Percentiles rank a stretch among this genome's conserved stretches.
Conservation (phyloP, 2,797 vertebrate genomes). For the Neopelma chrysocephalum region DNA sequence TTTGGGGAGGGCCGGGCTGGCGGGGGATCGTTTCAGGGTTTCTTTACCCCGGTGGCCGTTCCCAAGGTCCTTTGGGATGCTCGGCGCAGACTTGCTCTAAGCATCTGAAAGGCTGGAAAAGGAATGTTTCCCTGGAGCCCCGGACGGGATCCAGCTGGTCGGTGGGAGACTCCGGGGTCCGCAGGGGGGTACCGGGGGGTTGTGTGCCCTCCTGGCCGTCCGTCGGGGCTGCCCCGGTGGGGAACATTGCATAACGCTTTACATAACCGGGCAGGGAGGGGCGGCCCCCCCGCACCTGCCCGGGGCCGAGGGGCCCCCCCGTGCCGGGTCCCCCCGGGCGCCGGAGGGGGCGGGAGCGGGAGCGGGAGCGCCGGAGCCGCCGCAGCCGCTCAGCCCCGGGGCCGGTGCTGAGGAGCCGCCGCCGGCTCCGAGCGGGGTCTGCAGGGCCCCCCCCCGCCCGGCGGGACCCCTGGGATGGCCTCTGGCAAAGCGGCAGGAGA, state of each 20-base stretch:
- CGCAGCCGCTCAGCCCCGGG: not conserved
- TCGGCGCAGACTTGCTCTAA: accelerated
- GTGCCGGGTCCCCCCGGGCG: not conserved
- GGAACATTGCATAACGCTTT: not conserved
- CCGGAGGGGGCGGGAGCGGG: constrained; percentile 7
- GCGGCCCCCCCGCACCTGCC: constrained; percentile 2
- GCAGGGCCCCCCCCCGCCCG: not conserved
- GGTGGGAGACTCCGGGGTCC: not conserved
- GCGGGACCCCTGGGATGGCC: constrained; percentile 50
- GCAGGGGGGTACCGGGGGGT: accelerated
- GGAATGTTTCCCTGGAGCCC: accelerated
- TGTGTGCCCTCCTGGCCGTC: not conserved
- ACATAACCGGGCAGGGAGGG: not conserved
- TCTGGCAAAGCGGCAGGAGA: constrained; percentile 67
- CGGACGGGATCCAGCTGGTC: accelerated
- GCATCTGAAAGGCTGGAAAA: not conserved
- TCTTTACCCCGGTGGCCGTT: accelerated
- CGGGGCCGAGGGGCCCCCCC: not conserved
- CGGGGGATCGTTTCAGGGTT: accelerated
- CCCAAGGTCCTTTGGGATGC: not conserved
- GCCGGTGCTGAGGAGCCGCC: not conserved
- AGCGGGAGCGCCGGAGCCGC: not conserved
- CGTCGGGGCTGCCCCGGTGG: not conserved
- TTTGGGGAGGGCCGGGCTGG: not conserved
- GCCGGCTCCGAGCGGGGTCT: not conserved